These are phyloP conservation scores for Xestia ashworthii DNA, from an alignment of 2,888 invertebrate species.

Conservation along the genomic window DNA sequence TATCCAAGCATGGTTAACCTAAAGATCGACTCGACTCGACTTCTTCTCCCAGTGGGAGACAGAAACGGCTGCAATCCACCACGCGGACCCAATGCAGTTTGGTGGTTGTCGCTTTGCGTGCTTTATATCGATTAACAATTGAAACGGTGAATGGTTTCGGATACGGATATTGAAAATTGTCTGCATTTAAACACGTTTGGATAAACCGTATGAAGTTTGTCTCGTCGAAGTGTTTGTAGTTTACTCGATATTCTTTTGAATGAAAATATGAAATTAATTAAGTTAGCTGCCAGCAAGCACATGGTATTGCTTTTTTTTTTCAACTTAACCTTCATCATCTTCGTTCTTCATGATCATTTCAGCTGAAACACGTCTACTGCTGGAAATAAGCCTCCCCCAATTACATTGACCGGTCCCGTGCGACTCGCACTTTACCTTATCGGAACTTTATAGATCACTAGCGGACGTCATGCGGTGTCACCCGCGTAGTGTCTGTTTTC, in stretches of 20 bases:
- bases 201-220: background rate
- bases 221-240: background rate
- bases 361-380: too few species aligned
- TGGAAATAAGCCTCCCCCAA: too few species aligned
- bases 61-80: background rate
- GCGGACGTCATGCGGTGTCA: too few species aligned
- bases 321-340: background rate
- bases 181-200: slow-evolving; percentile 25
- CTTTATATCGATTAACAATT: slow-evolving; percentile 4
- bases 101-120: slow-evolving; percentile 17
- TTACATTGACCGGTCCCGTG: too few species aligned
- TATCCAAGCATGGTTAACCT: too few species aligned
- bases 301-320: too few species aligned
- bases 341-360: too few species aligned
- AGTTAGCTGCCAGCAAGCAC: background rate
- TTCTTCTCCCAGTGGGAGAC: background rate
- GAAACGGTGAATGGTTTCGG: slow-evolving; percentile 18
- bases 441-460: background rate
- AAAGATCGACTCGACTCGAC: too few species aligned
- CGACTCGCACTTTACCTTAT: background rate
- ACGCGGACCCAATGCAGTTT: background rate
- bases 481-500: too few species aligned
- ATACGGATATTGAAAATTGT: slow-evolving; percentile 20
- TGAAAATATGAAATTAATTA: background rate
- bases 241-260: slow-evolving; percentile 5